Evolutionary conservation across 35 echinoderm and acorn worm genomes (phyloP), one percentile per base, ranked within the genome.

Genomic region (Eucidaris tribuloides): DNA sequence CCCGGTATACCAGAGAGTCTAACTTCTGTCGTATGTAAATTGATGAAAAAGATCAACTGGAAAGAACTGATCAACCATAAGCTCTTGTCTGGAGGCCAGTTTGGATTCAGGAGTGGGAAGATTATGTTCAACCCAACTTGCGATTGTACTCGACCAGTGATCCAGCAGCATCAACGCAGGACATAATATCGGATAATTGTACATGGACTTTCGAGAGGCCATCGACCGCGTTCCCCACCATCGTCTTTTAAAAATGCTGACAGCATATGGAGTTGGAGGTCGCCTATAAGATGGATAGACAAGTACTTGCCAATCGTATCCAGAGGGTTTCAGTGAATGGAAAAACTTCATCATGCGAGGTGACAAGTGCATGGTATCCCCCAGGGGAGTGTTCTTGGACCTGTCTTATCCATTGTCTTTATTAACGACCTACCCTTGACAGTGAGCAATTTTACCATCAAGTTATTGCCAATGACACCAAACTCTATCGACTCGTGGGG

Each of bases 11-110:
- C 83, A 33, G 83, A 76, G 1, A 85, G 83, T 37, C 28, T 85
- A 15, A 85, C 83, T 14, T 52, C 37, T 6, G 35, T 79, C 32
- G 38, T 79, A 29, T n/a, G 83, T 40, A 79, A 85, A 85, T 25
- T 76, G 15, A 28, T 85, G 64, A 43, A 85, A 41, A 79, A 60
- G 7, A 28, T 79, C 45, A 31, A 76, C 2, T 76, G 40, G 41
- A 62, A 85, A 29, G 22, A 27, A 0, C 36, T 85, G 27, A 46
- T 85, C 7, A 39, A 85, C 29, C 83, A 85, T 52, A 52, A 52
- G 48, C n/a, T 52, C 9, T 11, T 52, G 48, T 11, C 9, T 52
- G 48, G n/a, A 9, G n/a, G n/a, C 9, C 48, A 52, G 48, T n/a
- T 11, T 52, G 48, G 48, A 52, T 52, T 52, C n/a, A 9, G 48